phyloP scores from a whole-genome alignment of 2,113 vertebrate genomes.

The Nothobranchius kuhntae region DNA sequence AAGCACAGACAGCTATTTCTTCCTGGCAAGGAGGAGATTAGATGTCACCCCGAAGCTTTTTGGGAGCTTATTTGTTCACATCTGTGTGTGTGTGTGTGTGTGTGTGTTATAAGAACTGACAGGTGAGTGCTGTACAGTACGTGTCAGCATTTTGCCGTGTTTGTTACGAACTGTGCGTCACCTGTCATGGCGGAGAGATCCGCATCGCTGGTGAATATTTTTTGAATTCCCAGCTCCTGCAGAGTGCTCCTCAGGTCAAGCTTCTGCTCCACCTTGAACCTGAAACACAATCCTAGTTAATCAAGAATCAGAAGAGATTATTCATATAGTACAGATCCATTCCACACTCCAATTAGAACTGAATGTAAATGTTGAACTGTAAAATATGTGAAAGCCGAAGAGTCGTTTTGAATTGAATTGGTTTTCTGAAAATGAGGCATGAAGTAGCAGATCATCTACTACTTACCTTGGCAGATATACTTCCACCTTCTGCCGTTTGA shows the following conservation, averaged over 20 bases:
- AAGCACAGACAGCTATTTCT: slow-evolving; percentile 45
- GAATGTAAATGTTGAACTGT: too few relatives aligned
- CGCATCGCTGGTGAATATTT: slow-evolving; percentile 87
- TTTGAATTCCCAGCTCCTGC: slow-evolving; percentile 88
- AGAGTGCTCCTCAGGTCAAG: slow-evolving; percentile 89
- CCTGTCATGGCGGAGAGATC: slow-evolving; percentile 94
- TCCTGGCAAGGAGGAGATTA: slow-evolving; percentile 31
- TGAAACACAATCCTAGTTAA: slow-evolving; percentile 39
- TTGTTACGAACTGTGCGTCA: slow-evolving; percentile 58
- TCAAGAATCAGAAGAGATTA: too few relatives aligned
- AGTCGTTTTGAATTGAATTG: too few relatives aligned
- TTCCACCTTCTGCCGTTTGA: slow-evolving; percentile 97
- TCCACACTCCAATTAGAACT: too few relatives aligned
- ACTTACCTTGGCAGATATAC: slow-evolving; percentile 93
- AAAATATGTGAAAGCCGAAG: too few relatives aligned
- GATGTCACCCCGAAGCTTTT: slow-evolving; percentile 17
- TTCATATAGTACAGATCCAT: too few relatives aligned
- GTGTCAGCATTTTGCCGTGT: neutral
- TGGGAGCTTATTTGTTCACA: slow-evolving; percentile 13
- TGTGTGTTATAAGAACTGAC: neutral
- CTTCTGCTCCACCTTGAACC: slow-evolving; percentile 95
- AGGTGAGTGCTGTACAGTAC: too few relatives aligned
- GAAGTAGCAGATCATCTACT: neutral
- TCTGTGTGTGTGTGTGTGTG: neutral
- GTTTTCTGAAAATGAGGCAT: too few relatives aligned